Base-by-base conservation (phyloP, 2,113 vertebrate species). In the Pionites leucogaster region DNA sequence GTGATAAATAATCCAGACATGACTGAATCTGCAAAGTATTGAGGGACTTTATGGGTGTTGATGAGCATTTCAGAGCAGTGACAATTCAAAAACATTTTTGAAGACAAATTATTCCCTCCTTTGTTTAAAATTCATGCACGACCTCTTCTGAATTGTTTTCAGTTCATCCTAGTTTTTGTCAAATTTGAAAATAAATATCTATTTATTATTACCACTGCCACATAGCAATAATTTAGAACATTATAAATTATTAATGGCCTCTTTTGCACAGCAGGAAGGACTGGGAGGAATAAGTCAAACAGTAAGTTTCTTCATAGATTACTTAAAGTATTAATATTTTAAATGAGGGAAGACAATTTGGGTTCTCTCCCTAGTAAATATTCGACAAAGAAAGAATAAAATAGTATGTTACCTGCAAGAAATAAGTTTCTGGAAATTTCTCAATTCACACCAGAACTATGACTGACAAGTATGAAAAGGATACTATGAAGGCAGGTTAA, bases 81-180 rank as follows among this genome's bases (percentile, higher is more conserved):
- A 68, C 18, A 82, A 67, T 59, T 80, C 22, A 49, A 82, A 85
- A 68, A 76, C 8, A 31, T n/a, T 65, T 90, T 79, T 76, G 28
- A 93, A 55, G 60, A 79, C 19, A 46, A 93, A 74, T 42, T 79
- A n/a, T 76, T 91, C 44, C n/a, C 57, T 53, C 5, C 17, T 94
- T 92, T 59, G 19, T 87, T 90, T 55, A 63, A 90, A 96, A 76
- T 47, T 64, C 47, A 82, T 25, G 27, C 49, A 63, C 79, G n/a
- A 78, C 10, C 41, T 94, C 37, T 70, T 76, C 47, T 88, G 31
- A 88, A 76, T 52, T 86, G 16, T 57, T 91, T 93, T 81, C n/a
- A 59, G 17, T 41, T 91, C 63, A 39, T 44, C 35, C 8, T 9
- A 20, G 37, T 87, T 93, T 94, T 81, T 70, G 23, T 35, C 78